Evolutionary conservation across 2,113 vertebrate genomes (phyloP), one percentile per base, ranked within the genome.

Genomic region (Dromiciops gliroides): DNA sequence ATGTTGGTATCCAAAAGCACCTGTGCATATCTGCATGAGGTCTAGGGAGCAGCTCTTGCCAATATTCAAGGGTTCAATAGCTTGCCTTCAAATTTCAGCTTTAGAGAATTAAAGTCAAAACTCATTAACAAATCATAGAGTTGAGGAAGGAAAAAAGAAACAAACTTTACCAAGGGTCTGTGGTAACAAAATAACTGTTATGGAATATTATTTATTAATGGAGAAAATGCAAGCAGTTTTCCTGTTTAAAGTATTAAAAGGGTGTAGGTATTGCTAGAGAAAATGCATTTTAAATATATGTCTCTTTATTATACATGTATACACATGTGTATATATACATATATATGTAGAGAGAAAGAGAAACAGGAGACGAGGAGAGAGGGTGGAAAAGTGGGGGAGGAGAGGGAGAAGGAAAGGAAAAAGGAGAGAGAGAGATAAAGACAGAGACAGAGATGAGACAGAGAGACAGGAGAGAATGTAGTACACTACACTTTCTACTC

Each of bases 401-500:
- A 52, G 19, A 25, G 5, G 25, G 52, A 26, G 52, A 53, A 1
- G 6, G 2, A 52, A 6, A 25, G 56, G 1, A 12, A 67, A 31
- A 14, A 14, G 12, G 14, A 19, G 31, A 67, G 31, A 67, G 23
- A 37, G 11, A n/a, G 12, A 67, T 31, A n/a, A 3, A 67, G 12
- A 67, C 1, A n/a, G 3, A n/a, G 5, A 19, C 7, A 75, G n/a
- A 83, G 28, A 67, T n/a, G 3, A n/a, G 5, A 19, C 7, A 75
- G n/a, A 83, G 28, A 67, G n/a, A n/a, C n/a, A n/a, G n/a, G 11
- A 67, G 28, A 67, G 31, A 83, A 83, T 44, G 1, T 16, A 83
- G n/a, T 44, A 23, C 8, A 83, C 1, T 83, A 0, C 7, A 44
- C 2, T 0, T 6, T 0, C 50, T 23, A 25, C 0, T 48, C 10